These are phyloP conservation scores for Drosophila barbarae DNA, from an alignment of 2,888 invertebrate genomes.

Conservation along the genomic window DNA sequence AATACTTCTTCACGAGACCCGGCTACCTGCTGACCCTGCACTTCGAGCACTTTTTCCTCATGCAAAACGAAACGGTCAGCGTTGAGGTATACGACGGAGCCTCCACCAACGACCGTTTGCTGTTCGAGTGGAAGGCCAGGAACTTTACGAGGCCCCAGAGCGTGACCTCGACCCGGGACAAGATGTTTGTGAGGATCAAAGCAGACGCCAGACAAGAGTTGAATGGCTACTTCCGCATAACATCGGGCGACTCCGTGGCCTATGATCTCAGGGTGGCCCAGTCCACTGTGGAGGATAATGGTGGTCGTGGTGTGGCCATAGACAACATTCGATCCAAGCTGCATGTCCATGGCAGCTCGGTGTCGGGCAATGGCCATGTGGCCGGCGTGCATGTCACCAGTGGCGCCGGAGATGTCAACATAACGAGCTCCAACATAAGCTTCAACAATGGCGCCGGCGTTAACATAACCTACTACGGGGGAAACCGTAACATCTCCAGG, in stretches of 20 bases:
- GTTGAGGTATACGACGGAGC: conserved; percentile 90
- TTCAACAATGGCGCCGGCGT: conserved; percentile 96
- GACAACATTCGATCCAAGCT: conserved; percentile 94
- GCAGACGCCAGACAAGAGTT: conserved; percentile 87
- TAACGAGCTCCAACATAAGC: conserved; percentile 93
- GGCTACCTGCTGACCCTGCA: conserved; percentile 92
- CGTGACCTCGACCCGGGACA: conserved; percentile 89
- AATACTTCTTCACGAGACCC: conserved; percentile 88
- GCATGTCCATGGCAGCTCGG: conserved; percentile 89
- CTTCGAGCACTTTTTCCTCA: conserved; percentile 89
- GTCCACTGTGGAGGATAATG: conserved; percentile 92
- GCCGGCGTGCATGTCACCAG: conserved; percentile 94
- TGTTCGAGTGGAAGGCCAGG: conserved; percentile 86
- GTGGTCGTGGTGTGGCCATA: conserved; percentile 95
- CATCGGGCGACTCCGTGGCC: conserved; percentile 87
- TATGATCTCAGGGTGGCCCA: conserved; percentile 93
- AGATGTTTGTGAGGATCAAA: conserved; percentile 88
- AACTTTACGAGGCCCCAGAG: conserved; percentile 95
- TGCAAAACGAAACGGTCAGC: conserved; percentile 86
- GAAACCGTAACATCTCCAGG: conserved; percentile 93
- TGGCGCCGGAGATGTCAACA: conserved; percentile 96
- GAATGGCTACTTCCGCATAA: conserved; percentile 88
- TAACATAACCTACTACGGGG: conserved; percentile 97
- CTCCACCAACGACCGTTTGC: conserved; percentile 84
- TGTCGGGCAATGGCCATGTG: conserved; percentile 92